Percentiles rank a stretch among this genome's conserved stretches.
phyloP scores from a whole-genome alignment of 1,140 invertebrate genomes.

The Elymnias hypermnestra region DNA sequence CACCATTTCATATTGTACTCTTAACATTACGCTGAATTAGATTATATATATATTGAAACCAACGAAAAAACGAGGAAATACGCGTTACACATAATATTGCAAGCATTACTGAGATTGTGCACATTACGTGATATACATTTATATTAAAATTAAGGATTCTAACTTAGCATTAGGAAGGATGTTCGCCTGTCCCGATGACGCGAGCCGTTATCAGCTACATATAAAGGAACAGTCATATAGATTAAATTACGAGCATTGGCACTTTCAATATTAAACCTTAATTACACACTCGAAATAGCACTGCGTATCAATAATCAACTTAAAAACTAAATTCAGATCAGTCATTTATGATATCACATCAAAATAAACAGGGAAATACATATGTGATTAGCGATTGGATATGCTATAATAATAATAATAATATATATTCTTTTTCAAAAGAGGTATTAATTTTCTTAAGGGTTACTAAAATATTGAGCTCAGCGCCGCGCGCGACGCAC shows the following conservation, averaged over 20 bases:
- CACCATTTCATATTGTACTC: constrained; percentile 77
- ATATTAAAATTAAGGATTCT: constrained; percentile 43
- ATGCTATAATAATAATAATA: constrained; percentile 67
- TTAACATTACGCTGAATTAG: constrained; percentile 76
- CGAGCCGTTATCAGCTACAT: constrained; percentile 35
- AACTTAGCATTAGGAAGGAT: constrained; percentile 52
- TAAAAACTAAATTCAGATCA: constrained; percentile 79
- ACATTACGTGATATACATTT: constrained; percentile 59
- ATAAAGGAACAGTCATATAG: constrained; percentile 74
- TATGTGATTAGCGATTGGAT: constrained; percentile 71
- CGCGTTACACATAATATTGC: constrained; percentile 72
- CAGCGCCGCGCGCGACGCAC: constrained; percentile 65
- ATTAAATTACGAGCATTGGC: constrained; percentile 77
- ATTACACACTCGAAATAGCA: constrained; percentile 76
- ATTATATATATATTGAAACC: too few species aligned
- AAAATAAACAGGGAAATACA: constrained; percentile 77
- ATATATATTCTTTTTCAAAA: constrained; percentile 72
- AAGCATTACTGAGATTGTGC: constrained; percentile 77
- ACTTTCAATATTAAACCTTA: constrained; percentile 77
- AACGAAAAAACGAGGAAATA: constrained; percentile 59
- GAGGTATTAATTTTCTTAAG: constrained; percentile 77
- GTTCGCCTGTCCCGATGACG: constrained; percentile 57
- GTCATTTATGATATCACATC: constrained; percentile 78
- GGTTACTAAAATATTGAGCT: constrained; percentile 77
- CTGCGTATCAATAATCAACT: constrained; percentile 76